Conservation (phyloP, 2,888 invertebrate species). For the Acholoe squamosa region DNA sequence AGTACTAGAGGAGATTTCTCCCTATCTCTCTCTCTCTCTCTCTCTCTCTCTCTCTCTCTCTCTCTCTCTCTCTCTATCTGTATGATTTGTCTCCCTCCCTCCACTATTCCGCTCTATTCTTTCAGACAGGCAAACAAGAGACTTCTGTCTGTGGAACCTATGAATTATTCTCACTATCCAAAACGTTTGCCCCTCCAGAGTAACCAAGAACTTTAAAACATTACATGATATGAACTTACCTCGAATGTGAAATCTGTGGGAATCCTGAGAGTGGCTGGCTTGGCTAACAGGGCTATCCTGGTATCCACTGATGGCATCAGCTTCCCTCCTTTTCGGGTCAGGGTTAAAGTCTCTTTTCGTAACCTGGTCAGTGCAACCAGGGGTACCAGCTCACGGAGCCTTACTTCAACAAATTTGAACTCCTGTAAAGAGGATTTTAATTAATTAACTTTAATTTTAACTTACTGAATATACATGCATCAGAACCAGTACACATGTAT, state of each 20-base stretch:
- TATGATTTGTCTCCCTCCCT: no score
- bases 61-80: no score
- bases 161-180: no score
- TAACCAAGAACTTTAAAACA: not conserved
- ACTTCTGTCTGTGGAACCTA: no score
- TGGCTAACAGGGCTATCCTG: slow-evolving; percentile 74
- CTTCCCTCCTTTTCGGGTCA: slow-evolving; percentile 75
- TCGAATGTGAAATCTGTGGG: slow-evolving; percentile 73
- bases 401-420: slow-evolving; percentile 75
- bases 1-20: no score
- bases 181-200: no score
- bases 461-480: not conserved
- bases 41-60: no score
- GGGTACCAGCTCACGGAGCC: slow-evolving; percentile 71
- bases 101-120: no score
- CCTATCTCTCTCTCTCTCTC: no score
- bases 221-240: slow-evolving; percentile 70
- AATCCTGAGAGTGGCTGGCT: slow-evolving; percentile 72
- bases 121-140: no score
- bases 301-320: slow-evolving; percentile 76
- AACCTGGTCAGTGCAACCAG: slow-evolving; percentile 76
- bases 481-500: no score
- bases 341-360: slow-evolving; percentile 73
- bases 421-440: slow-evolving; percentile 72
- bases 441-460: no score